Evolutionary conservation across 2,888 invertebrate genomes (phyloP).

Genomic region (Philopedon plagiatum): DNA sequence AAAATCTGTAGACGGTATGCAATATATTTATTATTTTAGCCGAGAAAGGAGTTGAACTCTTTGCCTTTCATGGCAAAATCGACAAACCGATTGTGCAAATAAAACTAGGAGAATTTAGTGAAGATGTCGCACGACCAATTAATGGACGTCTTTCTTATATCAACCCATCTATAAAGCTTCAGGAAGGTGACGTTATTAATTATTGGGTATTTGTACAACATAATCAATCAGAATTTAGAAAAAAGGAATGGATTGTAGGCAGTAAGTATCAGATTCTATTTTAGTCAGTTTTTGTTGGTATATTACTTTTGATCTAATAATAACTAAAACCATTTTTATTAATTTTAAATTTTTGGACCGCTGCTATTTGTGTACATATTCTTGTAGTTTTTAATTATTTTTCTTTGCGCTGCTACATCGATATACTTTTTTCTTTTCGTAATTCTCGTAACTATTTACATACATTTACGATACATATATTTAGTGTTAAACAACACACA

Average conservation of each 20-base stretch:
- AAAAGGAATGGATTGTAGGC: slow-evolving; percentile 65
- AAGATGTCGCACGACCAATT: slow-evolving; percentile 68
- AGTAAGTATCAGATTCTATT: slow-evolving; percentile 61
- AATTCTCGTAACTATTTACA: too few relatives aligned
- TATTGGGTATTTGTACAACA: slow-evolving; percentile 76
- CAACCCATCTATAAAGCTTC: slow-evolving; percentile 68
- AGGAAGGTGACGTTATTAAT: slow-evolving; percentile 72
- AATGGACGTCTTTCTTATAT: slow-evolving; percentile 72
- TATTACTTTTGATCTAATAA: too few relatives aligned
- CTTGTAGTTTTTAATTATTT: too few relatives aligned
- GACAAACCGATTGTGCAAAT: slow-evolving; percentile 71
- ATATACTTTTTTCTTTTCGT: too few relatives aligned
- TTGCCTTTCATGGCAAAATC: slow-evolving; percentile 77
- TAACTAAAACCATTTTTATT: too few relatives aligned
- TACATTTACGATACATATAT: too few relatives aligned
- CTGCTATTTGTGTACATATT: too few relatives aligned
- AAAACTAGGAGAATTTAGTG: slow-evolving; percentile 72
- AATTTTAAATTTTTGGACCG: too few relatives aligned
- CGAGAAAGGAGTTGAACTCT: slow-evolving; percentile 70
- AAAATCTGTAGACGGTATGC: too few relatives aligned
- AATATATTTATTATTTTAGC: slow-evolving; percentile 65
- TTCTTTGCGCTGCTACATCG: too few relatives aligned
- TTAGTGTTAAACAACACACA: too few relatives aligned
- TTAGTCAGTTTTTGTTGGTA: background rate
- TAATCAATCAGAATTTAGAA: slow-evolving; percentile 70